Evolutionary conservation across 2,113 vertebrate species (phyloP).

Genomic region (Odocoileus hemionus): DNA sequence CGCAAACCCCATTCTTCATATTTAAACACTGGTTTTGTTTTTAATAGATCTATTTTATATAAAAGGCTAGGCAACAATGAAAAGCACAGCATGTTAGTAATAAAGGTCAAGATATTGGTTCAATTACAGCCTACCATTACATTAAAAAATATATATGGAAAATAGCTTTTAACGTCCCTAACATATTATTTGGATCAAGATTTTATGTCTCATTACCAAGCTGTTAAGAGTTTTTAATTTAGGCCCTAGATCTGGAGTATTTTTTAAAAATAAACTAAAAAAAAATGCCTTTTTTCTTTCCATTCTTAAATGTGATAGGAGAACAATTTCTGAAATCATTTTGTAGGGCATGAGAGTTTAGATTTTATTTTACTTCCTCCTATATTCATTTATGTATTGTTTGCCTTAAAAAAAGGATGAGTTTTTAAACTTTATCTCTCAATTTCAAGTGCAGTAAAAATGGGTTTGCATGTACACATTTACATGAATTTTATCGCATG

Average conservation of each 20-base stretch:
- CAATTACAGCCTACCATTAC: background rate
- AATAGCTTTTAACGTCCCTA: background rate
- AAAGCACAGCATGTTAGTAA: background rate
- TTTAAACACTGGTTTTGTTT: background rate
- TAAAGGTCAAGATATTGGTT: background rate
- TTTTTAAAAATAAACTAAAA: background rate
- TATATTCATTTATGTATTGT: background rate
- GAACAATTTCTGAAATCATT: background rate
- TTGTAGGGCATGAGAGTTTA: background rate
- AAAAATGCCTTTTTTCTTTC: background rate
- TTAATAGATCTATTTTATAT: background rate
- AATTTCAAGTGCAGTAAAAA: background rate
- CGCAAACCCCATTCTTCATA: background rate
- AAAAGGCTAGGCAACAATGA: background rate
- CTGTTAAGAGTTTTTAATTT: background rate
- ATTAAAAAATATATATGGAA: background rate
- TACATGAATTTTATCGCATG: background rate
- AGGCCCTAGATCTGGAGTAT: background rate
- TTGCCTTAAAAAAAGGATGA: background rate
- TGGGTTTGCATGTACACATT: background rate
- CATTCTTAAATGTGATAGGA: background rate
- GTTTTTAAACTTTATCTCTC: background rate
- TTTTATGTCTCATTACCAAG: constrained; percentile 14
- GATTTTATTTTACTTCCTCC: background rate
- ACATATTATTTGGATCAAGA: background rate